phyloP scores from a whole-genome alignment of 1,140 invertebrate genomes.

The Euwallacea similis region DNA sequence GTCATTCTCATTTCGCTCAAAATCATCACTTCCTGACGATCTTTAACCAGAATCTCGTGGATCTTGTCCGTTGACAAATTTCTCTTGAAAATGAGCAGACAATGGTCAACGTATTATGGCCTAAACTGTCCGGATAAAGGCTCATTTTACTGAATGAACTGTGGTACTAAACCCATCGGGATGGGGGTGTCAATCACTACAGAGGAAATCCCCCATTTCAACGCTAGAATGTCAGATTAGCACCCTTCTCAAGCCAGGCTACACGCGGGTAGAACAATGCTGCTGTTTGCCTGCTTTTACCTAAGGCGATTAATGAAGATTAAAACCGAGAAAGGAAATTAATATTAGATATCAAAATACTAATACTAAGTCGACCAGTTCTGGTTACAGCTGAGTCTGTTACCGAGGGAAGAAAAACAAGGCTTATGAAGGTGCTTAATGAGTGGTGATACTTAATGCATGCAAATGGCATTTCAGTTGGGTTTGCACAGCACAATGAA shows the following conservation, averaged over 20 bases:
- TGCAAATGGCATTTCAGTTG: no score
- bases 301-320: constrained; percentile 25
- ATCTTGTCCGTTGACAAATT: constrained; percentile 1
- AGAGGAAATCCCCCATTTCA: constrained; percentile 32
- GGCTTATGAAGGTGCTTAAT: not conserved
- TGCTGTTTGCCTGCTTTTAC: constrained; percentile 31
- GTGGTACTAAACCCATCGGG: constrained; percentile 20
- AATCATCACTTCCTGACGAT: no score
- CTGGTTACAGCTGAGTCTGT: not conserved
- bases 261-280: constrained; percentile 27
- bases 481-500: not conserved
- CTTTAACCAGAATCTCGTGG: no score
- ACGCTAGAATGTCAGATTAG: constrained; percentile 32
- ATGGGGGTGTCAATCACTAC: constrained; percentile 34
- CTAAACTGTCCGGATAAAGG: constrained; percentile 21
- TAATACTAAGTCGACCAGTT: not conserved
- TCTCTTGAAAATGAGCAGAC: constrained; percentile 6
- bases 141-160: constrained; percentile 26
- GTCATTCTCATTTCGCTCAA: no score
- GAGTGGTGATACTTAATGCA: no score
- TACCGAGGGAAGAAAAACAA: not conserved
- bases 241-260: constrained; percentile 34
- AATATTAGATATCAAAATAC: not conserved
- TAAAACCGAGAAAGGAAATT: constrained; percentile 7
- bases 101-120: constrained; percentile 42